Evolutionary conservation across 35 echinoderm and acorn worm species (phyloP).

Genomic region (Apostichopus parvimensis): DNA sequence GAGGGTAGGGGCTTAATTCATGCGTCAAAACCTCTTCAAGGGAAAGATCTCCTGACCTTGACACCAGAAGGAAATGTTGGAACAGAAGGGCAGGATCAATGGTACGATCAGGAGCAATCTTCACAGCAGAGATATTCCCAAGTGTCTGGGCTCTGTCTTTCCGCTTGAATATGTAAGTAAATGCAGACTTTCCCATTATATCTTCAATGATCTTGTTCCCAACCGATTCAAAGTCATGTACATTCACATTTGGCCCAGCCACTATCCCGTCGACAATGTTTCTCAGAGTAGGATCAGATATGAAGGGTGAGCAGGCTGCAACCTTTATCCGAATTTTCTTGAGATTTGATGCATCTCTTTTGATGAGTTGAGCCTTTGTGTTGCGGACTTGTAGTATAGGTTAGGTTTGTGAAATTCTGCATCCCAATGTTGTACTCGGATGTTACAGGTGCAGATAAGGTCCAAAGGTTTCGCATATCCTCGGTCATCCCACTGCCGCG

Average conservation of each 20-base stretch:
- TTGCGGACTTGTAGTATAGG: too few relatives aligned
- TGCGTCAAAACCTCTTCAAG: conserved; percentile 56
- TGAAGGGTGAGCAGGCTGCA: conserved; percentile 23
- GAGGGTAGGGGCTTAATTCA: conserved; percentile 55
- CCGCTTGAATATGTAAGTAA: conserved; percentile 32
- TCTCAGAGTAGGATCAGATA: conserved; percentile 51
- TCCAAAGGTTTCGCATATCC: conserved; percentile 42
- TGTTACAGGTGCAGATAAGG: conserved; percentile 46
- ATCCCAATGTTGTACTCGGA: conserved; percentile 67
- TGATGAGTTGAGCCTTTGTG: conserved; percentile 27
- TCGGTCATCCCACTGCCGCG: conserved; percentile 65
- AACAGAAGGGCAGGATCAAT: conserved; percentile 38
- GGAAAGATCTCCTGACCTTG: background rate
- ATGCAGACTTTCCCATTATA: conserved; percentile 53
- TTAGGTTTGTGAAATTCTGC: conserved; percentile 47
- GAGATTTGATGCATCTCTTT: conserved; percentile 40
- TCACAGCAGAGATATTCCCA: conserved; percentile 9
- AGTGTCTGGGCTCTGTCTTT: conserved; percentile 55
- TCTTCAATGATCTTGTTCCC: conserved; percentile 43
- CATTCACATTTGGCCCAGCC: conserved; percentile 57
- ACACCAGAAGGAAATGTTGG: background rate
- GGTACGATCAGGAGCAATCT: conserved; percentile 55
- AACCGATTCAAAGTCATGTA: conserved; percentile 51
- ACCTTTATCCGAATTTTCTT: conserved; percentile 39
- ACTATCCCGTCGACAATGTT: conserved; percentile 64